Evolutionary conservation across 2,113 vertebrate genomes (phyloP).

Genomic region (Lipophrys pholis): DNA sequence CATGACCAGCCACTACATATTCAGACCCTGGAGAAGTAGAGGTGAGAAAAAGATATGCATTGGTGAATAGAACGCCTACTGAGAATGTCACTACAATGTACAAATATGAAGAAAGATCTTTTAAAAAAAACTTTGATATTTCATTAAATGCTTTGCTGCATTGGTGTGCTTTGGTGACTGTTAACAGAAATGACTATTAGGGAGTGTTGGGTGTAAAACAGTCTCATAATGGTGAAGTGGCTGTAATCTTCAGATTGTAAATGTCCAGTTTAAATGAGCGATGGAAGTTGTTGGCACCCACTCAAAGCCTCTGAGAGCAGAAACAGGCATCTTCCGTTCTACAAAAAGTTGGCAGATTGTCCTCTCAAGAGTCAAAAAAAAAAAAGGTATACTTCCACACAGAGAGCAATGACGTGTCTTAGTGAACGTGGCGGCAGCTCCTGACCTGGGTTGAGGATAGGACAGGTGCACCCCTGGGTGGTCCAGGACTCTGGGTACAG

Average conservation of each 20-base stretch:
- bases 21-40: slow-evolving; percentile 76
- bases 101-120: background rate
- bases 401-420: slow-evolving; percentile 22
- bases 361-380: slow-evolving; percentile 22
- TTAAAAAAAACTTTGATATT: slow-evolving; percentile 1
- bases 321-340: slow-evolving; percentile 43
- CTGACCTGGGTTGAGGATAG: slow-evolving; percentile 93
- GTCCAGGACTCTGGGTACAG: slow-evolving; percentile 97
- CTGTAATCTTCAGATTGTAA: slow-evolving; percentile 56
- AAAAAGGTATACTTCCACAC: slow-evolving; percentile 8
- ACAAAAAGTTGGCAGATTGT: slow-evolving; percentile 48
- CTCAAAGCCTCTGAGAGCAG: slow-evolving; percentile 32
- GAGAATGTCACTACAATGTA: slow-evolving; percentile 1
- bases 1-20: slow-evolving; percentile 92
- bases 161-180: slow-evolving; percentile 12
- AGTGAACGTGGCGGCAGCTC: slow-evolving; percentile 24
- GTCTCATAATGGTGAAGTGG: slow-evolving; percentile 38
- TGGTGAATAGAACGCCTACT: background rate
- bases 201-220: slow-evolving; percentile 23
- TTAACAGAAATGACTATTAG: slow-evolving; percentile 32
- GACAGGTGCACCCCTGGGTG: slow-evolving; percentile 93
- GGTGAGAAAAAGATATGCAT: background rate
- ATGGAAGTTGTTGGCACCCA: slow-evolving; percentile 36
- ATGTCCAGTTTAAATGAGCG: slow-evolving; percentile 45
- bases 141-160: slow-evolving; percentile 8